A percentile compares a stretch with the other conserved stretches of the same genome.
Evolutionary conservation across 2,797 vertebrate species (phyloP).

Genomic region (Anableps anableps): DNA sequence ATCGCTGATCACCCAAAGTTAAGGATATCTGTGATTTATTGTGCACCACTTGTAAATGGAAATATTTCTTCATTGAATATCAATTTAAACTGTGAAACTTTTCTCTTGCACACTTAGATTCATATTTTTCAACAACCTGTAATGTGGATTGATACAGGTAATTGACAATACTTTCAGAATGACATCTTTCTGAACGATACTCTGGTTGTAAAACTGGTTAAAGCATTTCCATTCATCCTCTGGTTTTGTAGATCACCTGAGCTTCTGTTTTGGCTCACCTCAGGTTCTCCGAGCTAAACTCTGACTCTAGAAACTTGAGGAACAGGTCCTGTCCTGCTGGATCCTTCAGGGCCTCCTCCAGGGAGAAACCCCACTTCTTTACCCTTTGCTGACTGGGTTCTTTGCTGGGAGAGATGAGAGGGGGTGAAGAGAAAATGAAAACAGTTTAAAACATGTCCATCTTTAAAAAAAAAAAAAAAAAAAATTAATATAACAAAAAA

Average conservation of each 20-base stretch:
- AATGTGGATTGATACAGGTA: not conserved
- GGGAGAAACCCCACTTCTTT: conserved; percentile 96
- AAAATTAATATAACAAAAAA: not conserved
- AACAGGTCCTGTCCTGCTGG: conserved; percentile 93
- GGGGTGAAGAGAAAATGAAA: not conserved
- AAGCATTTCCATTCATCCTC: not conserved
- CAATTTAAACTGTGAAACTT: not conserved
- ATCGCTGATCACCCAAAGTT: no score
- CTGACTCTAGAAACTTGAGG: conserved; percentile 95
- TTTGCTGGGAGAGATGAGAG: conserved; percentile 83
- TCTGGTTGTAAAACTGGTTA: not conserved
- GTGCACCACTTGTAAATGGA: not conserved
- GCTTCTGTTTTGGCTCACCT: conserved; percentile 81
- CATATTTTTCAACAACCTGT: not conserved
- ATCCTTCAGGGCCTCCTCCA: conserved; percentile 95
- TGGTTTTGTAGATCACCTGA: not conserved
- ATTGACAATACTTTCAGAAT: not conserved
- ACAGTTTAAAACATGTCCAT: not conserved
- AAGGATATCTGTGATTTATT: no score
- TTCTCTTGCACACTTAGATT: not conserved
- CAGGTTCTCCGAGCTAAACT: conserved; percentile 99
- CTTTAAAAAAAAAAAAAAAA: not conserved
- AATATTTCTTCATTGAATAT: not conserved
- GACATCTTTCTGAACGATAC: not conserved
- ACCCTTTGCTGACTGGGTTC: conserved; percentile 95